Evolutionary conservation across 1,140 invertebrate genomes (phyloP), one percentile per base, ranked within the genome.

Genomic region (Gerris buenoi): DNA sequence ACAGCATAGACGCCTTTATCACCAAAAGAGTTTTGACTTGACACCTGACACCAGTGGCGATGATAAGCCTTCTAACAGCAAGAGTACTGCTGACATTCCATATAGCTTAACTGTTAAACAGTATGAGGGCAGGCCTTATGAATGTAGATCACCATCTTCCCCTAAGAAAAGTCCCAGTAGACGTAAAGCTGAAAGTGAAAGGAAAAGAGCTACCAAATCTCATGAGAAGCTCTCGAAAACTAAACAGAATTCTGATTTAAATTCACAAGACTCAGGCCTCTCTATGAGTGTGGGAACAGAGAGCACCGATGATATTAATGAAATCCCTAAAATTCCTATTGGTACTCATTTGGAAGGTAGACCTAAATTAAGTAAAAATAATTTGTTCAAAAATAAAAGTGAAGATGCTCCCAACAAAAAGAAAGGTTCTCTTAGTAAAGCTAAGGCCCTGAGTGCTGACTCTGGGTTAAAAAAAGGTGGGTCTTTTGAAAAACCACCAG

Each of bases 11-110:
- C 67, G 65, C 46, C 75, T 91, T n/a, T 90, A 88, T 82, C 89
- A 91, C 76, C 89, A 91, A 71, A 91, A 91, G 74, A 90, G 88
- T 0, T 90, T 92, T 68, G 89, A 91, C 74, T 76, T 90, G 3
- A 90, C 89, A 13, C 88, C 88, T 0, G 87, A 88, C 0, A 88
- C 89, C 76, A 70, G 71, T 65, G 56, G 61, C 15, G 65, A 72
- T 56, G 60, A 67, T 58, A 68, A 67, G 27, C 59, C 65, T n/a
- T 57, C 58, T 25, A 63, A 61, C 22, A 70, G 71, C 62, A 83
- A 82, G 71, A 76, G 78, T 59, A 85, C 84, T 57, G 77, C 81
- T 66, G 89, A 91, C 70, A 91, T 92, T 74, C 87, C 89, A 0
- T 92, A 92, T 72, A 87, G 88, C 2, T 78, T 91, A 26, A 88